These are phyloP conservation scores for Nylanderia fulva DNA, from an alignment of 1,140 invertebrate species.

Conservation along the genomic window DNA sequence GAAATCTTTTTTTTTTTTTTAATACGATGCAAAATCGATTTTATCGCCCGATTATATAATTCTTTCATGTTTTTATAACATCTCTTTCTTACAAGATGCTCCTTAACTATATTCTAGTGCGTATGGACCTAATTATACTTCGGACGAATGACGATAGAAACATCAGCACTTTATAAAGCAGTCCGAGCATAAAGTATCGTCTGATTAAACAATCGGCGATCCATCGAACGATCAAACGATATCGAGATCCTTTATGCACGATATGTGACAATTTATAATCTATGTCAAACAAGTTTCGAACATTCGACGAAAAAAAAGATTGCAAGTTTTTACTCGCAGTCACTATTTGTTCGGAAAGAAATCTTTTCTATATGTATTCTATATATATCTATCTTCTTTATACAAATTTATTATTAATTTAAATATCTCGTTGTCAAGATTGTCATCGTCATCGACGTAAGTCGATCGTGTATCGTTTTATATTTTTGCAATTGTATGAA, in stretches of 20 bases:
- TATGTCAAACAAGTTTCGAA: slow-evolving; percentile 3
- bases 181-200: not conserved
- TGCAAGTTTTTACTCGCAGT: slow-evolving; percentile 5
- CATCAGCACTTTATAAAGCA: not conserved
- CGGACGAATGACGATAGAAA: slow-evolving; percentile 15
- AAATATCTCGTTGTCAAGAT: not conserved
- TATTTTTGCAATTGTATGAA: slow-evolving; percentile 34
- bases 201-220: not conserved
- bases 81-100: not conserved
- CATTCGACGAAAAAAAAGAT: not conserved
- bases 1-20: slow-evolving; percentile 3
- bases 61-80: not conserved
- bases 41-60: not conserved
- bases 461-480: not conserved
- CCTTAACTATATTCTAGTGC: not conserved
- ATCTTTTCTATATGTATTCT: slow-evolving; percentile 3
- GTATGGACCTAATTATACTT: not conserved
- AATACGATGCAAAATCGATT: not conserved
- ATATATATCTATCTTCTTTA: slow-evolving; percentile 18
- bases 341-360: not conserved
- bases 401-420: not conserved
- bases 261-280: slow-evolving; percentile 18
- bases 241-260: not conserved
- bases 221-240: slow-evolving; percentile 11
- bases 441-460: slow-evolving; percentile 29